Conservation (phyloP, 2,888 invertebrate species). For the Parnassius mnemosyne region DNA sequence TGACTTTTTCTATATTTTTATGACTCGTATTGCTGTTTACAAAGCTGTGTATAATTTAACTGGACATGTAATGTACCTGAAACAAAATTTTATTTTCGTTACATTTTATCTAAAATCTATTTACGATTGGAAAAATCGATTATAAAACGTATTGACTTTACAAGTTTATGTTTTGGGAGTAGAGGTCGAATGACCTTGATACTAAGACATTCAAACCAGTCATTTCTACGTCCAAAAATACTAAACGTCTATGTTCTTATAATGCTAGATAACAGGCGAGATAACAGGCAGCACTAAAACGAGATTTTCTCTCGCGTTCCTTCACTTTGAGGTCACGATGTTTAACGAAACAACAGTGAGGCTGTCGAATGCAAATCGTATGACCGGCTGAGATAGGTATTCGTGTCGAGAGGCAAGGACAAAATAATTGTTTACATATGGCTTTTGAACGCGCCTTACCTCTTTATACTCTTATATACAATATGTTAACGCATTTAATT, state of each 20-base stretch:
- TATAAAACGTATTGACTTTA: too few relatives aligned
- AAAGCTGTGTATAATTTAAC: too few relatives aligned
- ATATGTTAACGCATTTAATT: too few relatives aligned
- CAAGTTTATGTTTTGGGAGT: too few relatives aligned
- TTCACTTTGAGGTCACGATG: conserved; percentile 45
- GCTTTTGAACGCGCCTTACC: not conserved
- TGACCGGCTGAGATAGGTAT: conserved; percentile 45
- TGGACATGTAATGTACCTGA: too few relatives aligned
- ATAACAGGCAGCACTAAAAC: conserved; percentile 32
- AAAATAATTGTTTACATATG: conserved; percentile 25
- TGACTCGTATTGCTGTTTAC: too few relatives aligned
- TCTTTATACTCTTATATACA: not conserved
- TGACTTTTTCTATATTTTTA: too few relatives aligned
- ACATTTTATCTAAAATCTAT: too few relatives aligned
- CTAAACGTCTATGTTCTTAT: conserved; percentile 13
- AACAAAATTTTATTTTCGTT: too few relatives aligned
- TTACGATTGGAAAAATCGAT: too few relatives aligned
- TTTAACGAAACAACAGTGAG: conserved; percentile 33
- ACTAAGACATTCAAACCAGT: conserved; percentile 15
- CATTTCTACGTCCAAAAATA: conserved; percentile 5
- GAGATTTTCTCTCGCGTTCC: conserved; percentile 49
- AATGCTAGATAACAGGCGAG: conserved; percentile 25
- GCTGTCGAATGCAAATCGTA: conserved; percentile 45
- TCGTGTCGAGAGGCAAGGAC: conserved; percentile 48
- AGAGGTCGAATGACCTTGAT: conserved; percentile 18